Evolutionary conservation across 2,113 vertebrate genomes (phyloP).

Genomic region (Xyliphius kryptos): DNA sequence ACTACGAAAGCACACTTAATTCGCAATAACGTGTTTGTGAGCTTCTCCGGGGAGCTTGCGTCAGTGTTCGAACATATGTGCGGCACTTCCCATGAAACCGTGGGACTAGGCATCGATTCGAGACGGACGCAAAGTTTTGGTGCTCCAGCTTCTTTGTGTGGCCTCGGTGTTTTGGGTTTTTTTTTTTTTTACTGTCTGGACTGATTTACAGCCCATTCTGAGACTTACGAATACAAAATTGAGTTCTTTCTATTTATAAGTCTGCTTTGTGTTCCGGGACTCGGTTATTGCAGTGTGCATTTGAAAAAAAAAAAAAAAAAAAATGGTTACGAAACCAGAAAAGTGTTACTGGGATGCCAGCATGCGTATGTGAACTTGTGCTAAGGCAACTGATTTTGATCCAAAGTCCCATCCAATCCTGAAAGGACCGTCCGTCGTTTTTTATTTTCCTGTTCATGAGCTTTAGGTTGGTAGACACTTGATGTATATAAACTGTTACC

Average conservation of each 20-base stretch:
- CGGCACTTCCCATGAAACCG: constrained; percentile 27
- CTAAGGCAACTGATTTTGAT: constrained; percentile 44
- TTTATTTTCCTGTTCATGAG: constrained; percentile 35
- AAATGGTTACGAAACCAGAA: constrained; percentile 17
- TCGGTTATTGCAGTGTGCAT: constrained; percentile 42
- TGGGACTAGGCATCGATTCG: constrained; percentile 23
- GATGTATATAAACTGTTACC: constrained; percentile 53
- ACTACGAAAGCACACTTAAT: constrained; percentile 73
- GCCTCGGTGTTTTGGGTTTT: neutral
- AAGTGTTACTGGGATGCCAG: constrained; percentile 43
- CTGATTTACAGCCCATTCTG: constrained; percentile 34
- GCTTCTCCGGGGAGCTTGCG: constrained; percentile 47
- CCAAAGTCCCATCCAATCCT: constrained; percentile 46
- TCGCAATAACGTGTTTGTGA: constrained; percentile 73
- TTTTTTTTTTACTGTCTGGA: constrained; percentile 12
- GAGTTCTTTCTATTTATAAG: constrained; percentile 41
- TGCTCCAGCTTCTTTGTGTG: constrained; percentile 31
- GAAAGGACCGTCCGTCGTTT: constrained; percentile 42
- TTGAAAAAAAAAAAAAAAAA: constrained; percentile 27
- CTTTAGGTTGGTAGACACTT: constrained; percentile 50
- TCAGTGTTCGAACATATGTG: constrained; percentile 32
- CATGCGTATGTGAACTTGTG: constrained; percentile 48
- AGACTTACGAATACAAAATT: constrained; percentile 4
- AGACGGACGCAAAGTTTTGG: constrained; percentile 40
- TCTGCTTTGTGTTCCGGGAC: constrained; percentile 43